Evolutionary conservation across 1,140 invertebrate species (phyloP).

Genomic region (Andricus grossulariae): DNA sequence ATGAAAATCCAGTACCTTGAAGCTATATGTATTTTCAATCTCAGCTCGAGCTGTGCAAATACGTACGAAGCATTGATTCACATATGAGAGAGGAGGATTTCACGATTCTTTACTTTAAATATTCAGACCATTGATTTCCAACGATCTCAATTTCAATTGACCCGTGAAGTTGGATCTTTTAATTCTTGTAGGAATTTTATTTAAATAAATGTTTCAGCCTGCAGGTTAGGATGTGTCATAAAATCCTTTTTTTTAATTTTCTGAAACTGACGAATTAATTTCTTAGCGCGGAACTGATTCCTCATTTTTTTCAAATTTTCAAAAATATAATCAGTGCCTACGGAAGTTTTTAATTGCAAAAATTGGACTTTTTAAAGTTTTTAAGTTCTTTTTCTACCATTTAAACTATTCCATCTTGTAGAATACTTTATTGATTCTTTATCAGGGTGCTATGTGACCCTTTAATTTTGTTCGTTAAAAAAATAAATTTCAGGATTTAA

Average conservation of each 20-base stretch:
- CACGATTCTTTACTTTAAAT: conserved; percentile 21
- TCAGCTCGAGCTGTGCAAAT: conserved; percentile 15
- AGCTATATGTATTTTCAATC: conserved; percentile 19
- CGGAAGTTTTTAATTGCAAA: too few relatives aligned
- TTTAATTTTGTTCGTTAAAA: too few relatives aligned
- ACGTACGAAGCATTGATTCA: conserved; percentile 28
- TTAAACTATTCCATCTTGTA: too few relatives aligned
- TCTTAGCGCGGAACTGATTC: neutral
- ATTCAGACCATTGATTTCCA: neutral
- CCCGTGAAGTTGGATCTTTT: neutral
- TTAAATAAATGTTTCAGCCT: too few relatives aligned
- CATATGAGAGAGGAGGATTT: conserved; percentile 21
- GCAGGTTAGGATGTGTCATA: too few relatives aligned
- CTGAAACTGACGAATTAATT: neutral
- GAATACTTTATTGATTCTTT: too few relatives aligned
- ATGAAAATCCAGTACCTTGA: conserved; percentile 3
- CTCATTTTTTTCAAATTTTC: neutral
- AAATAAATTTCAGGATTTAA: too few relatives aligned
- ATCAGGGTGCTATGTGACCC: too few relatives aligned
- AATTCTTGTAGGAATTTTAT: too few relatives aligned
- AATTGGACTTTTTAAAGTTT: too few relatives aligned
- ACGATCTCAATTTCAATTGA: neutral
- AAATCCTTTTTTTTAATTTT: too few relatives aligned
- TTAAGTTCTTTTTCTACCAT: too few relatives aligned
- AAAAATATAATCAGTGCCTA: neutral